A percentile compares a stretch with the other conserved stretches of the same genome.
Evolutionary conservation across 2,888 invertebrate genomes (phyloP).

Genomic region (Zele albiditarsus): DNA sequence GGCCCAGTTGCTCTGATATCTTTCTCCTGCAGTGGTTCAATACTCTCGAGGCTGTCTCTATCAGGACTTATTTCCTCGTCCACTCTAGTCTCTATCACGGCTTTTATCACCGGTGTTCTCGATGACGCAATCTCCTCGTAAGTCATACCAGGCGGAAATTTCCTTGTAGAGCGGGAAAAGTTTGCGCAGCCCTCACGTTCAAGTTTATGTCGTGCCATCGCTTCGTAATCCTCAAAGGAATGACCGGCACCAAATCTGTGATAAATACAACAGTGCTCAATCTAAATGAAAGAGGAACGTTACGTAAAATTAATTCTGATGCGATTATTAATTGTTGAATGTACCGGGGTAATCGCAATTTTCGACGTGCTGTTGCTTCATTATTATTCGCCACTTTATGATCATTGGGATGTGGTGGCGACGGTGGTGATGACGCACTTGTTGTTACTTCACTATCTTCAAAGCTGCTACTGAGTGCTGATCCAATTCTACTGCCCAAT

Average conservation of each 20-base stretch:
- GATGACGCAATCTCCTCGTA: constrained; percentile 71
- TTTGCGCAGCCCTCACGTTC: constrained; percentile 65
- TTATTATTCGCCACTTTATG: constrained; percentile 54
- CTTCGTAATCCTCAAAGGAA: constrained; percentile 71
- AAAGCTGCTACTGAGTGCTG: constrained; percentile 68
- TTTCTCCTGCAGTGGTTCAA: constrained; percentile 68
- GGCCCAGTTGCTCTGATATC: constrained; percentile 71
- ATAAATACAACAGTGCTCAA: not conserved
- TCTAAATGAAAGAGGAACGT: too few relatives aligned
- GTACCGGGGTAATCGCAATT: constrained; percentile 63
- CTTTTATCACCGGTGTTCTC: constrained; percentile 55
- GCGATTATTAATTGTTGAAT: not conserved
- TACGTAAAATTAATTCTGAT: too few relatives aligned
- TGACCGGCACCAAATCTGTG: constrained; percentile 65
- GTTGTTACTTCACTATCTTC: constrained; percentile 68
- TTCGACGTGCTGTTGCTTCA: constrained; percentile 54
- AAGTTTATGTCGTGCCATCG: constrained; percentile 69
- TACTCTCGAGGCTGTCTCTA: constrained; percentile 65
- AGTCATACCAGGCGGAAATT: constrained; percentile 69
- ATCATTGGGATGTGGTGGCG: constrained; percentile 52
- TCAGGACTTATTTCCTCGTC: constrained; percentile 63
- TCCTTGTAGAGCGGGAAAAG: constrained; percentile 60
- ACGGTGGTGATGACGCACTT: constrained; percentile 62
- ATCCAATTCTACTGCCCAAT: constrained; percentile 67
- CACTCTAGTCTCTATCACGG: constrained; percentile 53